A percentile compares a stretch with the other conserved stretches of the same genome.
Conservation (phyloP, 2,888 invertebrate species). For the Siphlonurus alternatus region DNA sequence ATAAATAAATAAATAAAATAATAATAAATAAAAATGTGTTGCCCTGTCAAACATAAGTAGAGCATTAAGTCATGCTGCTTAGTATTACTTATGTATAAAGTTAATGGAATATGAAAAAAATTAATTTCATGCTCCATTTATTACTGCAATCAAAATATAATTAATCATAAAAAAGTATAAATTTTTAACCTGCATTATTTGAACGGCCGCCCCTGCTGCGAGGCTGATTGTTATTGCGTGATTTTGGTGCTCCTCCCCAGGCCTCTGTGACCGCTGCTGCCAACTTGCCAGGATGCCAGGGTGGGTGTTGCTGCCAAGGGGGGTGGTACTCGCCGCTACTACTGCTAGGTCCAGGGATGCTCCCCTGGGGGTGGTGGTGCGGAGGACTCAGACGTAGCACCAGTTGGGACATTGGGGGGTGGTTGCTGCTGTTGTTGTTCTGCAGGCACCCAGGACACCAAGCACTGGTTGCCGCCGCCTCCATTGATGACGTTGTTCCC, state of each 20-base stretch:
- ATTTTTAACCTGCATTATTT: background rate
- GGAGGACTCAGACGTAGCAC: background rate
- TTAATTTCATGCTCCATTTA: too few species aligned
- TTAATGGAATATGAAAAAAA: too few species aligned
- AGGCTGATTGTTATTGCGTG: background rate
- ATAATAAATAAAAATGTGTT: too few species aligned
- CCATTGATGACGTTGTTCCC: too few species aligned
- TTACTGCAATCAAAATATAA: too few species aligned
- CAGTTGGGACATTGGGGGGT: background rate
- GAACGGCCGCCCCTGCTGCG: background rate
- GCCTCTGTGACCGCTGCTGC: background rate
- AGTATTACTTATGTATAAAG: too few species aligned
- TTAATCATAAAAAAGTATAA: too few species aligned
- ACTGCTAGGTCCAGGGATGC: background rate
- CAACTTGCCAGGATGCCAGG: background rate
- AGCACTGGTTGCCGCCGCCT: background rate
- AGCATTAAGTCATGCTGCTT: too few species aligned
- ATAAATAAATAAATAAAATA: too few species aligned
- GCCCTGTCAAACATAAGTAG: too few species aligned
- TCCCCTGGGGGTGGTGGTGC: background rate
- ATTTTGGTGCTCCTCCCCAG: background rate
- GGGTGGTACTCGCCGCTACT: background rate
- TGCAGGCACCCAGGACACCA: slow-evolving; percentile 2
- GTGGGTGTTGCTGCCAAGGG: background rate
- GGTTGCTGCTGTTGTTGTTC: background rate